A percentile compares a stretch with the other conserved stretches of the same genome.
These are phyloP conservation scores for Irena cyanogastra DNA, from an alignment of 2,113 vertebrate species.

Conservation along the genomic window DNA sequence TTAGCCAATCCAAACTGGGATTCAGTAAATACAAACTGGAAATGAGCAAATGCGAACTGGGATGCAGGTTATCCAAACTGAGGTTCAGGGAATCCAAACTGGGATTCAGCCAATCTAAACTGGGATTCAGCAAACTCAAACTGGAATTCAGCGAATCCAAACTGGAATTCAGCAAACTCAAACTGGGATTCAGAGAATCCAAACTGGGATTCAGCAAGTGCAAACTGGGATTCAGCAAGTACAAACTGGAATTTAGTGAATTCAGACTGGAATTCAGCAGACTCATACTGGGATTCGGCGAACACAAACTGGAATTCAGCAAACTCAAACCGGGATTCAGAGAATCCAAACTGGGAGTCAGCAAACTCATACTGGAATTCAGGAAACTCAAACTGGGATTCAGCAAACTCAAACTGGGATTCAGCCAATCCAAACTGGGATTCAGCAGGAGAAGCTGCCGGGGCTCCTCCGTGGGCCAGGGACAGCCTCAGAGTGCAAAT, in stretches of 20 bases:
- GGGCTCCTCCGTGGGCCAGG: background rate
- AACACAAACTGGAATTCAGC: background rate
- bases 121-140: rapidly evolving
- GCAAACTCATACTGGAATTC: rapidly evolving
- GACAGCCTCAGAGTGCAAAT: background rate
- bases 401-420: rapidly evolving
- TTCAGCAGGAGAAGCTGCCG: background rate
- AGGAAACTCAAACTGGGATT: background rate
- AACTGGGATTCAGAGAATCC: background rate
- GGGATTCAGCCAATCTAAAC: rapidly evolving
- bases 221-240: background rate
- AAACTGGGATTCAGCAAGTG: background rate
- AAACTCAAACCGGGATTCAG: background rate
- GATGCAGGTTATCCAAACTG: background rate
- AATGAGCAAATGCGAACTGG: background rate
- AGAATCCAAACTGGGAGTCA: background rate
- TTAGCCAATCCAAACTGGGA: rapidly evolving
- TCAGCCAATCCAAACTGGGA: background rate
- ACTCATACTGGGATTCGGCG: background rate
- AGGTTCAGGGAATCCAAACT: no score
- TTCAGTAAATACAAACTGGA: background rate
- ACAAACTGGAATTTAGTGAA: background rate
- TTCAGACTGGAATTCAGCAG: rapidly evolving
- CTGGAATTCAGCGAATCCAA: background rate
- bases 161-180: background rate